Evolutionary conservation across 2,888 invertebrate species (phyloP).

Genomic region (Drosophila acutilabella): DNA sequence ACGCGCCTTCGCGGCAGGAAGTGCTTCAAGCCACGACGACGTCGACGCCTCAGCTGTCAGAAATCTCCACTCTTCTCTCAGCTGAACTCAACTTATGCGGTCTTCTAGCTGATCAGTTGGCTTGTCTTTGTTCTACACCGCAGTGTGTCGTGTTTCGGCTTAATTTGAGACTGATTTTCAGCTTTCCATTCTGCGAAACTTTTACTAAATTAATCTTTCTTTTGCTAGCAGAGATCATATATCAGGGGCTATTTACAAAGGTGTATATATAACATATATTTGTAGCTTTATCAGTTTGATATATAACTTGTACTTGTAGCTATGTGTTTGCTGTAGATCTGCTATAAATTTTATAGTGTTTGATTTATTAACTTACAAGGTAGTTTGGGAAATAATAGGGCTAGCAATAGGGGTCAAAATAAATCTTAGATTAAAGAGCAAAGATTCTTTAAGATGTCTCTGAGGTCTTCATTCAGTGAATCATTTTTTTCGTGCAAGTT

Average conservation of each 20-base stretch:
- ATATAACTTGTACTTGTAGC: not conserved
- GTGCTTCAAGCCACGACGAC: slow-evolving; percentile 36
- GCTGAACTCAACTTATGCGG: not conserved
- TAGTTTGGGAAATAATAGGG: too few species aligned
- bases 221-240: not conserved
- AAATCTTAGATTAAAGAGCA: too few species aligned
- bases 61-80: not conserved
- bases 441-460: too few species aligned
- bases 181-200: too few species aligned
- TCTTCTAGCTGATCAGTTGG: not conserved
- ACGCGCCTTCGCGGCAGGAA: slow-evolving; percentile 67
- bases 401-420: too few species aligned
- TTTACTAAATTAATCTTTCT: not conserved
- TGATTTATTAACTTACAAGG: not conserved
- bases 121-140: slow-evolving; percentile 7
- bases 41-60: slow-evolving; percentile 25
- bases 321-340: not conserved
- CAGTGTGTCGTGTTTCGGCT: not conserved
- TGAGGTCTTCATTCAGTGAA: too few species aligned
- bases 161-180: too few species aligned
- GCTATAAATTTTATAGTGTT: not conserved
- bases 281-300: not conserved
- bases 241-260: not conserved
- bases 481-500: too few species aligned
- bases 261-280: not conserved